Evolutionary conservation across 64 coral and sea anemone genomes (phyloP), one percentile per base, ranked within the genome.

Genomic region (Acropora tenuis): DNA sequence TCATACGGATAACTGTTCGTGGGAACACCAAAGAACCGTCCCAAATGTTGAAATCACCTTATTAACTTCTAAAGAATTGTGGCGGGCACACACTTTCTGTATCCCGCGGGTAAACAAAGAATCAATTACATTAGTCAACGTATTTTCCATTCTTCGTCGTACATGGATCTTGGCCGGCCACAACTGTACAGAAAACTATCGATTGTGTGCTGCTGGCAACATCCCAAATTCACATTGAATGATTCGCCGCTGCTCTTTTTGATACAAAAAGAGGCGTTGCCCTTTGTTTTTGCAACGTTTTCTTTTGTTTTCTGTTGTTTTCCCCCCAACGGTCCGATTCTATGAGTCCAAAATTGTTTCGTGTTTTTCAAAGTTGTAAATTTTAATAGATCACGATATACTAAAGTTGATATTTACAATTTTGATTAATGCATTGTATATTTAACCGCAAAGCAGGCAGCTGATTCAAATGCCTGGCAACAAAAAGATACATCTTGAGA

Each of bases 381-480:
- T 49, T 85, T 72, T 69, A 72, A 50, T 85, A 49, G 65, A 85
- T 85, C 82, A 85, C 63, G 63, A 72, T 71, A 85, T 48, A 65
- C 63, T 71, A 71, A 72, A 83, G 59, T 66, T 45, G 82, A 85
- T 85, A 85, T 67, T 84, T 84, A 84, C 80, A 84, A 84, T 71
- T 63, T 63, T 63, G 60, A 63, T 78, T 18, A 78, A 47, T 6
- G 3, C 45, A 13, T 47, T 78, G 49, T 1, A 42, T 46, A 2
- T 76, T 45, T 15, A 12, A 13, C 60, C 16, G 60, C 2, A 13
- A 13, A 63, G 2, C 1, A 13, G 16, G 60, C 6, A 63, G 60
- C 13, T 63, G 10, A 13, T 63, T 10, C 16, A 55, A 55, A 5
- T 55, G 9, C 61, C 15, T 66, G 10, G 17, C 17, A 13, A 71